These are phyloP conservation scores for Chlamydotis undulata DNA, from an alignment of 2,113 vertebrate species.

Conservation along the genomic window DNA sequence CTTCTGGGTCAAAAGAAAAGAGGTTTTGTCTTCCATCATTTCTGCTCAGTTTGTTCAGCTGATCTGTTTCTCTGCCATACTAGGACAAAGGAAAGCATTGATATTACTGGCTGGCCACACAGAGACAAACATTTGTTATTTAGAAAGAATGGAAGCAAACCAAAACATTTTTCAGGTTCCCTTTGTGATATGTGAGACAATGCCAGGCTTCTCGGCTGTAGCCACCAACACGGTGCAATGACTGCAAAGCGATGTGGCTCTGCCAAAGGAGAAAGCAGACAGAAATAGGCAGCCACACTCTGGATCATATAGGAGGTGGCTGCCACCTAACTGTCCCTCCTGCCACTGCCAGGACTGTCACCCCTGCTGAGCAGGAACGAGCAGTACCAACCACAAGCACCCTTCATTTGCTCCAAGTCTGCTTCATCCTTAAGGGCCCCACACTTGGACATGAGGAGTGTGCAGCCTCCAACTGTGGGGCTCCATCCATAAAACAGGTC, in stretches of 20 bases:
- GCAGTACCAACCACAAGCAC: not conserved
- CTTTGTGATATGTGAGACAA: not conserved
- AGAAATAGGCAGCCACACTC: not conserved
- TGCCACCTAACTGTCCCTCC: not conserved
- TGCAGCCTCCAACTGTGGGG: not conserved
- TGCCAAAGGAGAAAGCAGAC: not conserved
- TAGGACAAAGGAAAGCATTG: slow-evolving; percentile 64
- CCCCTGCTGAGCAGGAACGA: not conserved
- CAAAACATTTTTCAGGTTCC: not conserved
- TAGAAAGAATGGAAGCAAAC: not conserved
- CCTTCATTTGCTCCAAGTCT: not conserved
- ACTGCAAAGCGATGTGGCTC: not conserved
- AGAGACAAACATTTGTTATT: not conserved
- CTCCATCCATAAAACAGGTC: not conserved
- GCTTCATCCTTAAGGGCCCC: not conserved
- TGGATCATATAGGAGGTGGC: not conserved
- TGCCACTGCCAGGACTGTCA: rapidly evolving
- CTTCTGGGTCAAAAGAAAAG: slow-evolving; percentile 91
- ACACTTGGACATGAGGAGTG: not conserved
- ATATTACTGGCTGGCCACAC: not conserved
- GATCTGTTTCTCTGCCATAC: slow-evolving; percentile 96
- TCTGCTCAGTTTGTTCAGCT: slow-evolving; percentile 93
- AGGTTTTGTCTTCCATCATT: slow-evolving; percentile 93
- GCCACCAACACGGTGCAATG: not conserved
- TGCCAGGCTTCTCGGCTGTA: not conserved